phyloP scores from a whole-genome alignment of 2,888 invertebrate species.

The Eristalis tenax region DNA sequence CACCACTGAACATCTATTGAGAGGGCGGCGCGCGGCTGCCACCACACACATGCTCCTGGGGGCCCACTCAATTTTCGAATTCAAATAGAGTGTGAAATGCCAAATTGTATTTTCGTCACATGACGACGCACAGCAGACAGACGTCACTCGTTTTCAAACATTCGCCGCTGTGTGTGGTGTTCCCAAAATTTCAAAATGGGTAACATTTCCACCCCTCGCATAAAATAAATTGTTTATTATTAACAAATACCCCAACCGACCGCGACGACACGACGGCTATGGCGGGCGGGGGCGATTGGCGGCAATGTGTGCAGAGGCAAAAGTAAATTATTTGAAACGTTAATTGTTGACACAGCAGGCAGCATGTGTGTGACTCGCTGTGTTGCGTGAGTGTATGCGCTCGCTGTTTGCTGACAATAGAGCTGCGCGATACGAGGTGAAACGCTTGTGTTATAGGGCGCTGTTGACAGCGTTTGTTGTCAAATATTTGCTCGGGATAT shows the following conservation, averaged over 20 bases:
- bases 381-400: neutral
- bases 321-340: constrained; percentile 57
- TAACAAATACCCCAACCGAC: constrained; percentile 40
- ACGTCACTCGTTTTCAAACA: constrained; percentile 30
- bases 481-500: constrained; percentile 54
- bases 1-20: neutral
- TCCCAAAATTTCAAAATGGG: neutral
- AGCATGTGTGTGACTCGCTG: constrained; percentile 2
- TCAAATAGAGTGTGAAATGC: neutral
- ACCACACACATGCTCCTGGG: neutral
- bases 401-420: constrained; percentile 50
- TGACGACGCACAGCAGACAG: neutral
- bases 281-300: neutral
- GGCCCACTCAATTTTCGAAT: constrained; percentile 1
- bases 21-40: neutral
- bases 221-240: constrained; percentile 64
- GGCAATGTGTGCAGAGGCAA: neutral
- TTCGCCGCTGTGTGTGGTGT: neutral
- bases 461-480: constrained; percentile 45
- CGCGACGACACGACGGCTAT: neutral
- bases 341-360: constrained; percentile 60
- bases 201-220: constrained; percentile 27
- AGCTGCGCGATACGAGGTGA: neutral
- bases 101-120: constrained; percentile 35
- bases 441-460: neutral